Evolutionary conservation across 2,113 vertebrate genomes (phyloP).

Genomic region (Corythornis vintsioides): DNA sequence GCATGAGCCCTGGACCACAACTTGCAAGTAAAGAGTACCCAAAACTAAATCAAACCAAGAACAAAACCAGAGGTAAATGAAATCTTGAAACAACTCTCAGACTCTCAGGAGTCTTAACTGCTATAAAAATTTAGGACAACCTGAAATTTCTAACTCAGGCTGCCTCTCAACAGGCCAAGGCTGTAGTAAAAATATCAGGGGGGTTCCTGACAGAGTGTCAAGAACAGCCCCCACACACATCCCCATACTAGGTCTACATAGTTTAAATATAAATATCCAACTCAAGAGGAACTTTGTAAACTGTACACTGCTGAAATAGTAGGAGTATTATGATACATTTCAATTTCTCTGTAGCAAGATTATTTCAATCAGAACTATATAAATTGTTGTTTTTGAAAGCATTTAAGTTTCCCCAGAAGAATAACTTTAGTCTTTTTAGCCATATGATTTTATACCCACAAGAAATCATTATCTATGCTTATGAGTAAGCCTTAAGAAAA

Average conservation of each 20-base stretch:
- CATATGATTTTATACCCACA: not conserved
- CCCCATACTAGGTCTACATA: not conserved
- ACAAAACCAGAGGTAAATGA: not conserved
- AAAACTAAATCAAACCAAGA: not conserved
- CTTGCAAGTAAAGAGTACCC: not conserved
- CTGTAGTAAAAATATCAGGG: not conserved
- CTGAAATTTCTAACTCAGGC: not conserved
- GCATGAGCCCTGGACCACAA: not conserved
- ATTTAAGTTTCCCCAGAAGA: not conserved
- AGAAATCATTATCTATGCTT: conserved; percentile 16
- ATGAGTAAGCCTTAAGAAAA: conserved; percentile 28
- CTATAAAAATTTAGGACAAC: not conserved
- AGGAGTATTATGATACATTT: not conserved
- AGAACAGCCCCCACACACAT: not conserved
- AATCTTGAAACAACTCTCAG: not conserved
- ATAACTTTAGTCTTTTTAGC: conserved; percentile 16
- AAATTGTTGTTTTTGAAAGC: not conserved
- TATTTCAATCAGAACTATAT: not conserved
- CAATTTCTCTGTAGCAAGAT: not conserved
- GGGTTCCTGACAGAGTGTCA: not conserved
- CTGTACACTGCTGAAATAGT: not conserved
- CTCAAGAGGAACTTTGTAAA: not conserved
- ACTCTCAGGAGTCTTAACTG: not conserved
- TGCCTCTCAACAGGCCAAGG: not conserved
- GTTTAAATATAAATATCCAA: not conserved